Base-by-base conservation (phyloP, 1,140 invertebrate species). In the Antheraea pernyi region DNA sequence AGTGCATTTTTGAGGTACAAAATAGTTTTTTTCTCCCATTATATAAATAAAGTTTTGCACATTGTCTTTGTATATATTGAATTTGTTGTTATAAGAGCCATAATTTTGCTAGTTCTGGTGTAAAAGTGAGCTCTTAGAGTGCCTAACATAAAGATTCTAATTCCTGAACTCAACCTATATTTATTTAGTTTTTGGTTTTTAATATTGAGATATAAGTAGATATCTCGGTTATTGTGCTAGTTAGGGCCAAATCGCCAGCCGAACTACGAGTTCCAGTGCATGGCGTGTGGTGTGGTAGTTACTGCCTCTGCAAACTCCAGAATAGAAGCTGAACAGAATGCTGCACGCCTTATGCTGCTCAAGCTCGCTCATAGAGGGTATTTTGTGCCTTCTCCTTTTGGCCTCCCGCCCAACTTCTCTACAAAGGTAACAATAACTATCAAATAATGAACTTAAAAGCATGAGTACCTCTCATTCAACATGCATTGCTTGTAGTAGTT, bases 291-390 rank as follows among this genome's bases (percentile, higher is more conserved):
- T 2, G 70, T 77, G 13, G 68, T 67, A 6, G 86, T 83, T 10
- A 79, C 74, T 0, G 88, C 80, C 2, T n/a, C 69, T 19, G 89
- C 82, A 10, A 78, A 81, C 58, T 86, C 85, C 18, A 91, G 89
- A 67, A 89, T 87, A 68, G 86, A 88, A 65, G 88, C 86, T 19
- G 89, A 91, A 65, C 88, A 91, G 68, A 87, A 91, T 69, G 86
- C 78, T 9, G 88, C 88, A 10, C 71, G 78, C 1, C 39, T 75
- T 18, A 82, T 86, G 83, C 77, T 88, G 70, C 48, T 59, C 36
- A 63, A 69, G 22, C 78, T 89, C 13, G 69, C 77, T 37, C 66
- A 66, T 8, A 64, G 62, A 18, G 86, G 86, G 0, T 19, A 72
- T 37, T 7, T 66, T 0, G 85, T 88, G 65, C 84, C 86, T 11